Conservation (phyloP, 37 sponge, comb jelly and placozoan genomes). For the Ianthella basta region DNA sequence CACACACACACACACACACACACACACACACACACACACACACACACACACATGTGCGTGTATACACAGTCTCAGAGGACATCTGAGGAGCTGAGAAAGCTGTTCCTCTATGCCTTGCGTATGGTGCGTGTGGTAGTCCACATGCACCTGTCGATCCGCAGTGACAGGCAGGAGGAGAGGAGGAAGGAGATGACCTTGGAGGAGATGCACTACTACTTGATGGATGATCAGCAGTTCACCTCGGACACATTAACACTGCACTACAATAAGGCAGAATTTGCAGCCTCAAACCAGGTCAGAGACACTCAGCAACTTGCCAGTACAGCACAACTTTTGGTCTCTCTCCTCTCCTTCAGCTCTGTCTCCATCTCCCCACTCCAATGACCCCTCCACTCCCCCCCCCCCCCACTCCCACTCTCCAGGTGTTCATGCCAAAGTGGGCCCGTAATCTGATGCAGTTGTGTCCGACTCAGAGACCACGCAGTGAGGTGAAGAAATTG, state of each 20-base stretch:
- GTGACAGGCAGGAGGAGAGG: neutral
- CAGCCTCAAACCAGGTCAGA: slow-evolving; percentile 3
- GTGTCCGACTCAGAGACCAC: slow-evolving; percentile 17
- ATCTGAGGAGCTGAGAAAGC: neutral
- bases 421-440: slow-evolving; percentile 59
- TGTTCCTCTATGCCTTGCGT: neutral
- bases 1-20: too few species aligned
- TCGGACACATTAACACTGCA: slow-evolving; percentile 22
- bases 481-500: slow-evolving; percentile 26
- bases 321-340: too few species aligned
- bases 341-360: too few species aligned
- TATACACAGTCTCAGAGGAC: too few species aligned
- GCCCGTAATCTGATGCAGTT: slow-evolving; percentile 33
- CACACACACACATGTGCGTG: too few species aligned
- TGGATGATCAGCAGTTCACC: slow-evolving; percentile 37
- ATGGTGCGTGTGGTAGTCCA: neutral
- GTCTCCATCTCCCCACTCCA: too few species aligned
- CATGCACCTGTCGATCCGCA: neutral
- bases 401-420: neutral
- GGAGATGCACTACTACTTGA: slow-evolving; percentile 51
- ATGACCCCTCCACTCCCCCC: too few species aligned
- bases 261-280: slow-evolving; percentile 37
- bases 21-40: too few species aligned
- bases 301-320: neutral
- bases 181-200: neutral